Base-by-base conservation (phyloP, 2,888 invertebrate genomes). In the Eremobia ochroleuca region DNA sequence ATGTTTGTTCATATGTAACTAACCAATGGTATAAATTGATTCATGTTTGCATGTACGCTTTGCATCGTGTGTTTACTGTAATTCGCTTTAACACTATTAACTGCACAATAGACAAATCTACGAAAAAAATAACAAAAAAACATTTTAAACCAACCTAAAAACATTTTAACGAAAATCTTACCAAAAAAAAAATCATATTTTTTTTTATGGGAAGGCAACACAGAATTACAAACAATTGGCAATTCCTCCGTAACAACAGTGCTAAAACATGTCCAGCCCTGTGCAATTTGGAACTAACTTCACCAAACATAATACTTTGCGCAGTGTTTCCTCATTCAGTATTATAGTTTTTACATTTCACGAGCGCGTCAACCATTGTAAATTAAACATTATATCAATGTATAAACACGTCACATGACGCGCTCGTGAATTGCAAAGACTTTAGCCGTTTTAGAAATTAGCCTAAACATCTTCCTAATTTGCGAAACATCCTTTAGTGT, bases 31-130 rank as follows among this genome's bases (percentile, higher is more conserved):
- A 77, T 79, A 76, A 77, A 80, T 77, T 58, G 67, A 66, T 88
- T 86, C 89, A 83, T 90, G 80, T 90, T 74, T 89, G 92, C 93
- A 93, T 93, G 92, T 85, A 70, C 76, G 93, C 93, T 93, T 93
- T 90, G 93, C 93, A 93, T 92, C 90, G 85, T 93, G 91, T 91
- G 87, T 90, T 86, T 87, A 81, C 82, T 85, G 84, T 88, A 87
- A 87, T 84, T 81, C 49, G 87, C 90, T 91, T 76, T 90, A 89
- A 91, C 87, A 89, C 83, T 77, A 79, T 81, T 89, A 85, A 88
- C 85, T 28, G 58, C 74, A 40, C 74, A 77, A 55, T 37, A 87
- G 89, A 84, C 88, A 88, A 89, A 91, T 87, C 90, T 91, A 90
- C 90, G 89, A 62, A 70, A 61, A 68, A 0, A 25, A 28, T n/a